Conservation (phyloP, 2,797 vertebrate species). For the Clamator glandarius region DNA sequence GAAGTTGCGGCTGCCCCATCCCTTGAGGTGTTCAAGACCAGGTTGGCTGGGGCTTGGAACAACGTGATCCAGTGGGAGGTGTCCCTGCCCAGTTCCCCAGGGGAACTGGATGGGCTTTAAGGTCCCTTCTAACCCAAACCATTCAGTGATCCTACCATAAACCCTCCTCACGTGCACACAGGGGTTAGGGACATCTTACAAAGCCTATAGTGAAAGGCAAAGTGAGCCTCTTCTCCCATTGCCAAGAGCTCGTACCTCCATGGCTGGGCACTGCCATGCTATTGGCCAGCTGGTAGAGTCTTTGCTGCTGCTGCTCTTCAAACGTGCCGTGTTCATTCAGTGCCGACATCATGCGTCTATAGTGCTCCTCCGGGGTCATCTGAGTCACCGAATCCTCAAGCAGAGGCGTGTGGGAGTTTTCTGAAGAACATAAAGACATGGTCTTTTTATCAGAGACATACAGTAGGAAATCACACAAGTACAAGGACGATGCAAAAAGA, state of each 20-base stretch:
- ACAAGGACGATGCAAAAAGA: neutral
- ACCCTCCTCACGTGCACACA: neutral
- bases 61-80: no score
- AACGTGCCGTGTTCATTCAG: slow-evolving; percentile 90
- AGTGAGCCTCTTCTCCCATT: neutral
- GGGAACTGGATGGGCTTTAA: no score
- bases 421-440: slow-evolving; percentile 70
- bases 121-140: no score
- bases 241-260: slow-evolving; percentile 66
- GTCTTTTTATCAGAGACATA: neutral
- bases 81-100: no score
- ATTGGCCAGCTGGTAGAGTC: slow-evolving; percentile 93
- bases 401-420: slow-evolving; percentile 87
- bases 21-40: no score
- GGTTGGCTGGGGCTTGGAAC: no score
- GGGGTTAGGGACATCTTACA: no score
- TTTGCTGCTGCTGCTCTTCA: slow-evolving; percentile 92
- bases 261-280: slow-evolving; percentile 91
- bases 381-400: slow-evolving; percentile 86
- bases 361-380: slow-evolving; percentile 98
- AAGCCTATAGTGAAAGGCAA: fast-evolving
- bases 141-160: neutral
- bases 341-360: slow-evolving; percentile 93
- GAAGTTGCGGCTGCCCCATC: no score
- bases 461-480: neutral